Evolutionary conservation across 2,797 vertebrate genomes (phyloP), one percentile per base, ranked within the genome.

Genomic region (Aeoliscus strigatus): DNA sequence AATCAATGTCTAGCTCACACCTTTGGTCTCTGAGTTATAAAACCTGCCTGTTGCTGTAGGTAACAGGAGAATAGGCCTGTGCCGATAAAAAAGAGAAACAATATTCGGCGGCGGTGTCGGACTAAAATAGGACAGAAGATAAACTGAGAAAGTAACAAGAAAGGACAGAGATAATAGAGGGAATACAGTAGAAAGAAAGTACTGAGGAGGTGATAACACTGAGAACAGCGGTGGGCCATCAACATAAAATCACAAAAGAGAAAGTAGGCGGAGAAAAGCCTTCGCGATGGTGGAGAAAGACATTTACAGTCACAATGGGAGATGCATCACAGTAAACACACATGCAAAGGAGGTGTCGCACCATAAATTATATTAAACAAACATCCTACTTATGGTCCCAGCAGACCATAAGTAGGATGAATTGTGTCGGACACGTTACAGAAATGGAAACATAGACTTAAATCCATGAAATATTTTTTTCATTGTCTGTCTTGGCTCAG

Each of bases 1-100:
- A 66, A 77, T 81, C 75, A 75, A 77, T 77, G 63, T 44, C 28
- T 10, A 24, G 27, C 53, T 54, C 39, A 24, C 32, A 65, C 58
- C 57, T 55, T 59, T 55, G 60, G 28, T 52, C 58, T 37, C 7
- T 2, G 24, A 9, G 7, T 39, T 53, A 50, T 42, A 34, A 63
- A 64, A 50, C 42, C 23, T 34, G 17, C 34, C 29, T 36, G 38
- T 36, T 37, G 66, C 54, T 55, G 27, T 38, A 60, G 9, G 14
- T 16, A 8, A 33, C 51, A 47, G 21, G 46, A 63, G 57, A 59
- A 54, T 8, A 21, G 57, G 24, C 34, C 21, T 5, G 0, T 5
- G 13, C 27, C 28, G 46, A 46, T 39, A 63, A 53, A 60, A 8
- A 39, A 9, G 4, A 59, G 24, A 46, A 34, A 42, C 30, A 26